Percentiles rank a stretch among this genome's conserved stretches.
Conservation (phyloP, 2,888 invertebrate genomes). For the Heliconius sara region DNA sequence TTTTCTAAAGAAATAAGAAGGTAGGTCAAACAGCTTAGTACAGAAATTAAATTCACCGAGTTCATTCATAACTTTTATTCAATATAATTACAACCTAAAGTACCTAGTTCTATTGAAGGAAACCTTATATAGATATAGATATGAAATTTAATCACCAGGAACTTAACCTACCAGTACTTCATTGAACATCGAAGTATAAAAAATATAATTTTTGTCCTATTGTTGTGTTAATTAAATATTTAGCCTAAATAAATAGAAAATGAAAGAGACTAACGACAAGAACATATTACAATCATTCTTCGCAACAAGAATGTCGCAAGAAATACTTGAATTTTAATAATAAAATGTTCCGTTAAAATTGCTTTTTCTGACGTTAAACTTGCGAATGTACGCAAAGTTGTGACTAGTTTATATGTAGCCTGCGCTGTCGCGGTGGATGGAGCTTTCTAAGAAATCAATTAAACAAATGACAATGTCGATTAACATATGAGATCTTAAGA, state of each 20-base stretch:
- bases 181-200: conserved; percentile 61
- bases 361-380: conserved; percentile 40
- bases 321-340: conserved; percentile 35
- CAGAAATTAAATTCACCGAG: background rate
- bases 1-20: background rate
- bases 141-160: conserved; percentile 45
- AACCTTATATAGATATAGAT: background rate
- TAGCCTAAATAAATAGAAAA: conserved; percentile 70
- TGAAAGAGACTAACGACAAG: conserved; percentile 60
- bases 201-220: conserved; percentile 71
- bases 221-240: conserved; percentile 76
- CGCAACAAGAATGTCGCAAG: conserved; percentile 16
- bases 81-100: background rate
- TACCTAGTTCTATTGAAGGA: background rate
- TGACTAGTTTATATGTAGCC: conserved; percentile 36
- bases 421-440: conserved; percentile 43
- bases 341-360: conserved; percentile 52
- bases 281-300: conserved; percentile 47
- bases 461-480: conserved; percentile 46
- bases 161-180: conserved; percentile 50
- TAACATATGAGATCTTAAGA: conserved; percentile 43
- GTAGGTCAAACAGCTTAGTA: background rate
- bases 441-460: conserved; percentile 48
- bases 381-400: conserved; percentile 18
- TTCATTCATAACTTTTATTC: background rate